phyloP scores from a whole-genome alignment of 2,797 vertebrate genomes.

The Passerculus sandwichensis region DNA sequence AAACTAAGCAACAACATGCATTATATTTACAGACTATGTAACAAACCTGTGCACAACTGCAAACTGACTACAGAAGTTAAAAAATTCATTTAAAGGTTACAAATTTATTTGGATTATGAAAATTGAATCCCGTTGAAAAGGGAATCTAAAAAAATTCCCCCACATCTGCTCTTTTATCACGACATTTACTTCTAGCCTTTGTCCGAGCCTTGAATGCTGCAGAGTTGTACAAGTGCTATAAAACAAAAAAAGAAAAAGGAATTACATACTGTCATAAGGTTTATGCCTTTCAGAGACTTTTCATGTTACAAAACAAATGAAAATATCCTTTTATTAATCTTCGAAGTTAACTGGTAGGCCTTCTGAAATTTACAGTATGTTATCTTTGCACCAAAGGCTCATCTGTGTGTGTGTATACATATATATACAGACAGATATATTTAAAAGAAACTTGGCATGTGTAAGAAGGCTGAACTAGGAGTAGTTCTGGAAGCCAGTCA shows the following conservation, averaged over 20 bases:
- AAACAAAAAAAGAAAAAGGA: conserved; percentile 9
- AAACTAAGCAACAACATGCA: conserved; percentile 7
- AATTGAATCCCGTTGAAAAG: not conserved
- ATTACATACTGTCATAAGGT: not conserved
- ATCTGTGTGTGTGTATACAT: not conserved
- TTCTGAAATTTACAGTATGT: not conserved
- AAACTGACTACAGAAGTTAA: conserved; percentile 32
- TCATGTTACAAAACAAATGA: not conserved
- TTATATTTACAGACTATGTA: conserved; percentile 56
- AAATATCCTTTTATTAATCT: not conserved
- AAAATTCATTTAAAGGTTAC: conserved; percentile 57
- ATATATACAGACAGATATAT: not conserved
- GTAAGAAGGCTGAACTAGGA: too few relatives aligned
- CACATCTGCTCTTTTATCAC: conserved; percentile 95
- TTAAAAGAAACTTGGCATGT: not conserved
- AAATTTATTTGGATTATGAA: conserved; percentile 36
- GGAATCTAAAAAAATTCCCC: conserved; percentile 89
- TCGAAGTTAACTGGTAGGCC: not conserved
- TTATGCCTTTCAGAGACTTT: not conserved
- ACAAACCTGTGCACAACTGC: conserved; percentile 14
- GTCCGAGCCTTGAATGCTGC: conserved; percentile 98
- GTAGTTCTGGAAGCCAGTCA: too few relatives aligned
- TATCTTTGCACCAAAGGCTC: not conserved
- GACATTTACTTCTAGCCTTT: conserved; percentile 95
- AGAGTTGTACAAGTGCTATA: conserved; percentile 95